Base-by-base conservation (phyloP, 92 coral and sea anemone species). In the Heteractis magnifica region DNA sequence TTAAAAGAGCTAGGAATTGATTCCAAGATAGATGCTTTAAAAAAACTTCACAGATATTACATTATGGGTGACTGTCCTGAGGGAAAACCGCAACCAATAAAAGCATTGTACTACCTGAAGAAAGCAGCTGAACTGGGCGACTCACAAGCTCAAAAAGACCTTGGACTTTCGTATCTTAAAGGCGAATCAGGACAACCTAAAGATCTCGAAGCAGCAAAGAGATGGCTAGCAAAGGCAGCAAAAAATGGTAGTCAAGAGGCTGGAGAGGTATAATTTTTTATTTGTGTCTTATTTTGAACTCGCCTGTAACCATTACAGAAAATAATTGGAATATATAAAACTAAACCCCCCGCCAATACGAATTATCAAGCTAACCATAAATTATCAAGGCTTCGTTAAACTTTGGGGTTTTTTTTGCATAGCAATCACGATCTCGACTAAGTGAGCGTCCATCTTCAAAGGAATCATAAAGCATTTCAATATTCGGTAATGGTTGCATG, bases 51-150 rank as follows among this genome's bases (percentile, higher is more conserved):
- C 56, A 59, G 86, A 80, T 79, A 81, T 49, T 91, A 91, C 26
- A 72, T 81, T 52, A 52, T 18, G 3, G 94, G 93, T 20, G 90
- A 91, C 14, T 91, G 94, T 49, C 94, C 94, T 10, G 94, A 91
- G 52, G 90, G 90, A 6, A 70, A 83, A 56, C 90, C 94, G 10
- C 93, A 89, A 26, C 89, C 85, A 15, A 78, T 86, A 21, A 91
- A 91, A 79, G 94, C 94, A 4, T 71, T 91, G n/a, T 53, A 91
- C 49, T 86, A 91, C 72, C 85, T 91, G n/a, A 79, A 84, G n/a
- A 91, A 77, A 59, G 94, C 94, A 14, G 92, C 94, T 16, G 87
- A 82, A 64, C 58, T 83, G 52, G 94, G 90, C 6, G 84, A 91
- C 79, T 15, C 77, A 14, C 88, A 79, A 65, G 78, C 93, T n/a